Evolutionary conservation across 2,797 vertebrate species (phyloP).

Genomic region (Sphenodon punctatus): DNA sequence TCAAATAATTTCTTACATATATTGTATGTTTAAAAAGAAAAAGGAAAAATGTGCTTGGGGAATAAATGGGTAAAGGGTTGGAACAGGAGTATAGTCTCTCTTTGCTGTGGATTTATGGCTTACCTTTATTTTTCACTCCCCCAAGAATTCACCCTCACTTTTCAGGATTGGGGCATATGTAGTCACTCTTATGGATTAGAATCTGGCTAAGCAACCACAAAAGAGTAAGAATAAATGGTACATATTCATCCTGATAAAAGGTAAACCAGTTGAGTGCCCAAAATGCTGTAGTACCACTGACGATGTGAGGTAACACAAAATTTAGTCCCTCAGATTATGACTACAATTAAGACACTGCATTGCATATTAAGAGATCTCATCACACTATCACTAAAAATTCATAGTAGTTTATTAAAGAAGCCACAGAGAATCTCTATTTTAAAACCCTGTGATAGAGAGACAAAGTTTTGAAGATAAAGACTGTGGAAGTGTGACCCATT

Average conservation of each 20-base stretch:
- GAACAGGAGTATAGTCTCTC: neutral
- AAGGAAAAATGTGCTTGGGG: neutral
- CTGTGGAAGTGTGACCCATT: neutral
- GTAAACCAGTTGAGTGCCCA: neutral
- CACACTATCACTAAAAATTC: neutral
- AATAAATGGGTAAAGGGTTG: neutral
- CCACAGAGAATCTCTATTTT: neutral
- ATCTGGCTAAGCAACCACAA: neutral
- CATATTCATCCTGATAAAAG: fast-evolving
- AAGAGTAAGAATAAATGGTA: neutral
- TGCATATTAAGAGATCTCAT: neutral
- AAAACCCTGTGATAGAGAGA: neutral
- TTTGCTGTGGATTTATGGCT: too few species aligned
- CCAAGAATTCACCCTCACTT: neutral
- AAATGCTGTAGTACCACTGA: neutral
- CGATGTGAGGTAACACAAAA: neutral
- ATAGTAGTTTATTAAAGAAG: neutral
- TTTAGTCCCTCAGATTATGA: too few species aligned
- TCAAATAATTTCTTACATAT: neutral
- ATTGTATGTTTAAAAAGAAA: neutral
- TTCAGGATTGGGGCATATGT: neutral
- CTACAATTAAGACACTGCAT: too few species aligned
- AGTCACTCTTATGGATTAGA: fast-evolving
- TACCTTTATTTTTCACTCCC: too few species aligned
- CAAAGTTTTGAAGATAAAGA: neutral